phyloP scores from a whole-genome alignment of 1,140 invertebrate genomes.

The Laupala kohalensis region DNA sequence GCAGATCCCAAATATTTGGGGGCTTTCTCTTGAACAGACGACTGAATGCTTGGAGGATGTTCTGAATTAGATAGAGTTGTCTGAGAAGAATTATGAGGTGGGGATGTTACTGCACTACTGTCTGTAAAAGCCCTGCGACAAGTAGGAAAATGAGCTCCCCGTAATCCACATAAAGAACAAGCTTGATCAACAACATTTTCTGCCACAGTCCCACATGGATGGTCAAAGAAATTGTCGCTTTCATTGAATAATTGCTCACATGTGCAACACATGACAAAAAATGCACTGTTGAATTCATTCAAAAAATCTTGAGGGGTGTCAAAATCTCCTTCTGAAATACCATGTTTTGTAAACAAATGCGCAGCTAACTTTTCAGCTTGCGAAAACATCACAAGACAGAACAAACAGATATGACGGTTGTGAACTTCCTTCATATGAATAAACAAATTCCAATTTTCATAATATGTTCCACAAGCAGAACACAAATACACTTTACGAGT shows the following conservation, averaged over 20 bases:
- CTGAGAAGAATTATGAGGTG: constrained; percentile 17
- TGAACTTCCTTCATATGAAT: constrained; percentile 66
- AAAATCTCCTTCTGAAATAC: constrained; percentile 48
- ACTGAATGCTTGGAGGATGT: not conserved
- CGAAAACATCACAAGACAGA: constrained; percentile 63
- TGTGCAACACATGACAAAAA: constrained; percentile 61
- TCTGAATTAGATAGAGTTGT: constrained; percentile 16
- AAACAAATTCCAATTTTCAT: constrained; percentile 71
- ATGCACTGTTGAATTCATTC: constrained; percentile 45
- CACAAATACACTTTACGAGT: constrained; percentile 62
- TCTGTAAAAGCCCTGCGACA: constrained; percentile 20
- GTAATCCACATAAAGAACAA: constrained; percentile 28
- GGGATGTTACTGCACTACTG: not conserved
- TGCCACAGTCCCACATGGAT: constrained; percentile 38
- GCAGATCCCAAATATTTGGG: not conserved
- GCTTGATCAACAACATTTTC: constrained; percentile 12
- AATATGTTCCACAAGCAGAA: constrained; percentile 61
- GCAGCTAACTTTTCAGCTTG: constrained; percentile 58
- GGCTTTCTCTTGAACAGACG: not conserved
- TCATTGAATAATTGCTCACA: constrained; percentile 61
- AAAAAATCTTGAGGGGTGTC: constrained; percentile 47
- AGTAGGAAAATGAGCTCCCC: constrained; percentile 23
- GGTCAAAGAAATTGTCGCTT: constrained; percentile 54
- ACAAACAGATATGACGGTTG: constrained; percentile 60
- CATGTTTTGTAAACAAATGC: constrained; percentile 61